Conservation (phyloP, 2,113 vertebrate genomes). For the Mustela nigripes region DNA sequence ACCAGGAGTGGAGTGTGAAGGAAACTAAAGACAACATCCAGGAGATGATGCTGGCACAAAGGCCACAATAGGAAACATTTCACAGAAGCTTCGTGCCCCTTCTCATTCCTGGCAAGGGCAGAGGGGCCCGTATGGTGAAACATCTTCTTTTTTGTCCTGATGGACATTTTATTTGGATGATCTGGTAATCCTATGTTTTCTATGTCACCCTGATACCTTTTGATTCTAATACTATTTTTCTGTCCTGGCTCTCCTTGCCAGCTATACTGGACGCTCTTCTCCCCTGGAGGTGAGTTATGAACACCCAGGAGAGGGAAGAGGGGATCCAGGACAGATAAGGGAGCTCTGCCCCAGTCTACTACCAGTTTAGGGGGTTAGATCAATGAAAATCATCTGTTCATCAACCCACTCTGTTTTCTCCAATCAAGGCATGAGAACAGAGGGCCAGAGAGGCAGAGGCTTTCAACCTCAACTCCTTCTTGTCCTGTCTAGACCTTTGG, state of each 20-base stretch:
- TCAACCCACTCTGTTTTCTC: slow-evolving; percentile 21
- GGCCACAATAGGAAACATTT: slow-evolving; percentile 88
- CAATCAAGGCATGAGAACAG: not conserved
- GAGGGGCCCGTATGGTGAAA: not conserved
- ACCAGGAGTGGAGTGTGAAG: slow-evolving; percentile 96
- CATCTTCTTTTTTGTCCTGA: not conserved
- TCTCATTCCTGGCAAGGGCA: not conserved
- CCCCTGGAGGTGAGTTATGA: not conserved
- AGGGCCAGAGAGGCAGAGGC: not conserved
- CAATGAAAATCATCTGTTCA: slow-evolving; percentile 61
- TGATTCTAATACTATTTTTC: not conserved
- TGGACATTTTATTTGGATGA: slow-evolving; percentile 30
- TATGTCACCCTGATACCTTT: not conserved
- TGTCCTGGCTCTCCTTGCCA: slow-evolving; percentile 2
- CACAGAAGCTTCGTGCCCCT: accelerated
- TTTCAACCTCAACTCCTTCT: not conserved
- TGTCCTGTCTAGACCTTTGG: not conserved
- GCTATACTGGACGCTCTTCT: not conserved
- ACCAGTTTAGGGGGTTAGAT: not conserved
- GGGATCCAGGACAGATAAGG: not conserved
- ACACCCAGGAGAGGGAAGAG: not conserved
- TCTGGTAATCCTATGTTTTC: not conserved
- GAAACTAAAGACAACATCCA: slow-evolving; percentile 97
- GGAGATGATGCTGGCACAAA: slow-evolving; percentile 95
- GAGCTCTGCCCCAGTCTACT: not conserved